Conservation (phyloP, 1,140 invertebrate species). For the Nixonia krombeini region DNA sequence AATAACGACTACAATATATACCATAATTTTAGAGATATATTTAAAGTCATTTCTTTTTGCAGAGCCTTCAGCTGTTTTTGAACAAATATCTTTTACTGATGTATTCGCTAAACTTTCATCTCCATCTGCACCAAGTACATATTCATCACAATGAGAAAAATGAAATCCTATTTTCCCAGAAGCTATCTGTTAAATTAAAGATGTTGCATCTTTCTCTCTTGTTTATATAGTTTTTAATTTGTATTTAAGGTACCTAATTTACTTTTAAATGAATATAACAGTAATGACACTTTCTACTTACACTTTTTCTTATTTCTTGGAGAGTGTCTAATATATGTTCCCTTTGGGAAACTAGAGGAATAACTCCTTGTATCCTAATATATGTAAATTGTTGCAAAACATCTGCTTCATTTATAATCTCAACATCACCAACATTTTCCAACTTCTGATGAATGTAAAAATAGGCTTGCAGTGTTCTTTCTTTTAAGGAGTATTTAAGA, state of each 20-base stretch:
- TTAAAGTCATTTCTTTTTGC: constrained; percentile 69
- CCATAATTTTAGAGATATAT: constrained; percentile 32
- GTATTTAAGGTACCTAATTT: too few relatives aligned
- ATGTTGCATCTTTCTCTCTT: constrained; percentile 12
- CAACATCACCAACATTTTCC: constrained; percentile 74
- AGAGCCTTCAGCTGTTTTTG: constrained; percentile 65
- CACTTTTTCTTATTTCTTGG: constrained; percentile 64
- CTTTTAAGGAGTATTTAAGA: constrained; percentile 74
- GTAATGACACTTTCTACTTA: constrained; percentile 40
- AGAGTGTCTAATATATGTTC: constrained; percentile 54
- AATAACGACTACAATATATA: neutral
- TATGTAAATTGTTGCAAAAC: constrained; percentile 79
- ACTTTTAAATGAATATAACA: neutral
- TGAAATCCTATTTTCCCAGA: constrained; percentile 78
- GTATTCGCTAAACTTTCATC: constrained; percentile 73
- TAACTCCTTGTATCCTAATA: constrained; percentile 70
- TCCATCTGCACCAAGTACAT: constrained; percentile 73
- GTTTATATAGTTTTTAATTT: too few relatives aligned
- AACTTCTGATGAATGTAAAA: constrained; percentile 81
- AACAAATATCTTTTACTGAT: constrained; percentile 73
- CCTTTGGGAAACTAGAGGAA: constrained; percentile 59
- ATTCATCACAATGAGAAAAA: constrained; percentile 74
- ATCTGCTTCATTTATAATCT: constrained; percentile 75
- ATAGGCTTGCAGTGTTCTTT: constrained; percentile 74
- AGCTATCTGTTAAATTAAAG: constrained; percentile 72